Evolutionary conservation across 2,113 vertebrate genomes (phyloP).

Genomic region (Lepisosteus oculatus): DNA sequence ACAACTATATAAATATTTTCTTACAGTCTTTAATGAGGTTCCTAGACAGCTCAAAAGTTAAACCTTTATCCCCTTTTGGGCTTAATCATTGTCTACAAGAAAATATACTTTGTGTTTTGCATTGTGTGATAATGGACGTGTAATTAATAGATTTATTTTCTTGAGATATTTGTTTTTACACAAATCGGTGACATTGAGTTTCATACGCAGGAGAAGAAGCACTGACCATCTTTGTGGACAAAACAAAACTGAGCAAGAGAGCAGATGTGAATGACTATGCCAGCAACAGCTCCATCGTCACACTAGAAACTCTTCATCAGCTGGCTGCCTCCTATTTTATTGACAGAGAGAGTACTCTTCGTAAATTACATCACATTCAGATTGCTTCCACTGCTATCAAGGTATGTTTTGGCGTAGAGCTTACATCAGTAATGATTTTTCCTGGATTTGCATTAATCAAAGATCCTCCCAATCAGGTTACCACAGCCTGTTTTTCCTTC

Average conservation of each 20-base stretch:
- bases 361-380: constrained; percentile 78
- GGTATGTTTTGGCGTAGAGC: constrained; percentile 49
- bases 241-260: constrained; percentile 88
- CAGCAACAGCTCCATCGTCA: constrained; percentile 73
- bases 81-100: too few relatives aligned
- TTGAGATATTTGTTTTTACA: neutral
- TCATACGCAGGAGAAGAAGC: constrained; percentile 84
- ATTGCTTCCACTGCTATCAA: constrained; percentile 82
- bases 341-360: constrained; percentile 74
- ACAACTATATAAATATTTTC: too few relatives aligned
- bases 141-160: too few relatives aligned
- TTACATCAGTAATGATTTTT: too few relatives aligned
- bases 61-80: too few relatives aligned
- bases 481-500: too few relatives aligned
- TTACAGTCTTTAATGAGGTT: too few relatives aligned
- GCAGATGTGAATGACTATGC: constrained; percentile 74
- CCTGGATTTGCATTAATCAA: too few relatives aligned
- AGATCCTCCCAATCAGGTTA: too few relatives aligned
- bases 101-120: too few relatives aligned
- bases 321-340: constrained; percentile 82
- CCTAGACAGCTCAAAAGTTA: too few relatives aligned
- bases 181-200: neutral
- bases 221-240: constrained; percentile 96
- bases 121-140: too few relatives aligned
- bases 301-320: constrained; percentile 70